Evolutionary conservation across 2,797 vertebrate genomes (phyloP), one percentile per base, ranked within the genome.

Genomic region (Parotocinclus haroldoi): DNA sequence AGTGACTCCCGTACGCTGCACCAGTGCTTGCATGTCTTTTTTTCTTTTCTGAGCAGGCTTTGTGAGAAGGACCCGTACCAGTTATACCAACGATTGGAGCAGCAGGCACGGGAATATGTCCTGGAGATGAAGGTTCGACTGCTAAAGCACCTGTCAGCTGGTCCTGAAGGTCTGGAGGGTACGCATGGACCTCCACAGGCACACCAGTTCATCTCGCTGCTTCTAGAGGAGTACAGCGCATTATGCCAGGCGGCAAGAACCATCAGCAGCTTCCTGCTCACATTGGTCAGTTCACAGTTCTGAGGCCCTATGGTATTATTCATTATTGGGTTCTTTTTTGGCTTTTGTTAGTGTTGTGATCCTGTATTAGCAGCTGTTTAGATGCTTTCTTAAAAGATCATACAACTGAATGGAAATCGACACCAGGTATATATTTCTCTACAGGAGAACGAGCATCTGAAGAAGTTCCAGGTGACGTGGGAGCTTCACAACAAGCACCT

Each of bases 401-500:
- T 2, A 2, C 27, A 27, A 5, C 27, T 27, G 27, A 27, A 27
- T 27, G 27, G 5, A 27, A 27, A 27, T 27, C 27, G 5, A 27
- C 5, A 27, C 27, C 5, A 5, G 5, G 2, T 27, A 5, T 16
- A 8, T 16, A 19, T 10, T 40, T 39, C 9, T 37, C 4, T 71
- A 5, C 57, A 97, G 96, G 96, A 99, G 87, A 96, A 94, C 4
- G 95, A 98, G 79, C 95, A 99, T 83, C 89, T 99, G 78, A 95
- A 95, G 85, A 99, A 96, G 85, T 98, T 99, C 88, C 95, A 94
- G 86, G 96, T 99, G 86, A 99, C 96, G 0, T 98, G 96, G 96
- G 95, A 97, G 86, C 88, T 98, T 81, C 96, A 99, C 86, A 99
- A 99, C 84, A 99, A 98, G 81, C 96, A 99, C 88, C 92, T 99